phyloP scores from a whole-genome alignment of 2,797 vertebrate species.

The Tolypeutes matacus region DNA sequence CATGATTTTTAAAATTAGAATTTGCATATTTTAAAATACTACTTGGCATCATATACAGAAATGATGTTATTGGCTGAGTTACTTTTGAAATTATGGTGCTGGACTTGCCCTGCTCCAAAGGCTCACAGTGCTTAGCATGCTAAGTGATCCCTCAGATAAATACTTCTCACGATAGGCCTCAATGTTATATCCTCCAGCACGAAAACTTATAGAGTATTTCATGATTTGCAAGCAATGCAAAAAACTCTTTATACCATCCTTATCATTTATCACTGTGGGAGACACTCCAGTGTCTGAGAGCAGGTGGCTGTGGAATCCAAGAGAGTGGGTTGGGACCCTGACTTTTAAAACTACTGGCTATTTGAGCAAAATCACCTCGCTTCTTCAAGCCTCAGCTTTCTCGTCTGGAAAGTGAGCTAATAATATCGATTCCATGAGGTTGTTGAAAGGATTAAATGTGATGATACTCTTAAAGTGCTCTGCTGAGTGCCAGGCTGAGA shows the following conservation, averaged over 20 bases:
- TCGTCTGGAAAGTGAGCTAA: slow-evolving; percentile 6
- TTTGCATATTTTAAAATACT: neutral
- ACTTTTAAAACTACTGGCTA: neutral
- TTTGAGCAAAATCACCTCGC: neutral
- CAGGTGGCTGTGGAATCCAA: neutral
- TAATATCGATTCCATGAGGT: neutral
- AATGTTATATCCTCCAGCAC: neutral
- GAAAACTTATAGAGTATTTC: neutral
- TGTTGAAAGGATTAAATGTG: neutral
- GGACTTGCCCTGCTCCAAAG: slow-evolving; percentile 19
- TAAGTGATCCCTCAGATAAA: slow-evolving; percentile 11
- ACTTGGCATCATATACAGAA: neutral
- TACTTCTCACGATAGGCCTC: neutral
- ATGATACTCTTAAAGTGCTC: neutral
- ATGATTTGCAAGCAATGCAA: neutral
- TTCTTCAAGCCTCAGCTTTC: slow-evolving; percentile 1
- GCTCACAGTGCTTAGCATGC: neutral
- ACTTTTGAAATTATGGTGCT: neutral
- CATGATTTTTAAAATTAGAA: neutral
- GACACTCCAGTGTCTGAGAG: neutral
- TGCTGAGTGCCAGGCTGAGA: neutral
- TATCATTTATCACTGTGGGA: neutral
- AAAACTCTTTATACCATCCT: neutral
- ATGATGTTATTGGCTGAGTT: slow-evolving; percentile 4
- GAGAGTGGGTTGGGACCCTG: neutral